Evolutionary conservation across 2,797 vertebrate genomes (phyloP).

Genomic region (Coregonus suidteri): DNA sequence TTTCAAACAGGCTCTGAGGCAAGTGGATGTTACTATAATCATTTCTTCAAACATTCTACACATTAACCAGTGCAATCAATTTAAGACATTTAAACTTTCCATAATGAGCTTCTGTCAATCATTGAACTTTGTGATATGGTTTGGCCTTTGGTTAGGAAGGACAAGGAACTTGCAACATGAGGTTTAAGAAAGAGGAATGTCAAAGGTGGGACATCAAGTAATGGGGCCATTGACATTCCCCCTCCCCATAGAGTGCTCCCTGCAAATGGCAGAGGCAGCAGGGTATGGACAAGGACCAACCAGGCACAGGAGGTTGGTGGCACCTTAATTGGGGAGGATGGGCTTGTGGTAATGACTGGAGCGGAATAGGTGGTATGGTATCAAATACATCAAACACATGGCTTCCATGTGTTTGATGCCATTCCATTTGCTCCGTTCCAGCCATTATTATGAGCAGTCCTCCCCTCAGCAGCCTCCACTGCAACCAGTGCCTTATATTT

Average conservation of each 20-base stretch:
- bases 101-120: conserved; percentile 64
- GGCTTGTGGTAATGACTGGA: no score
- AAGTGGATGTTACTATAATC: conserved; percentile 11
- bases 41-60: conserved; percentile 41
- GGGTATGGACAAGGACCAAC: background rate
- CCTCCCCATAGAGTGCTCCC: background rate
- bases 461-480: no score
- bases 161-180: conserved; percentile 35
- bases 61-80: conserved; percentile 59
- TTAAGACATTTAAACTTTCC: conserved; percentile 59
- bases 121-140: conserved; percentile 53
- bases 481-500: no score
- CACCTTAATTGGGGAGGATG: no score
- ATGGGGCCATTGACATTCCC: background rate
- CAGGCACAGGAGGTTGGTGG: background rate
- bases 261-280: background rate
- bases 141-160: conserved; percentile 33
- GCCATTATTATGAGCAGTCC: no score
- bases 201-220: background rate
- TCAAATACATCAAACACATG: no score
- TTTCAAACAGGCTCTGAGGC: background rate
- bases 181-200: background rate
- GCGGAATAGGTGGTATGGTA: no score
- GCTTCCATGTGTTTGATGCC: no score
- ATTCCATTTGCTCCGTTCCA: no score